These are phyloP conservation scores for Porites divaricata DNA, from an alignment of 92 coral and sea anemone species.

Conservation along the genomic window DNA sequence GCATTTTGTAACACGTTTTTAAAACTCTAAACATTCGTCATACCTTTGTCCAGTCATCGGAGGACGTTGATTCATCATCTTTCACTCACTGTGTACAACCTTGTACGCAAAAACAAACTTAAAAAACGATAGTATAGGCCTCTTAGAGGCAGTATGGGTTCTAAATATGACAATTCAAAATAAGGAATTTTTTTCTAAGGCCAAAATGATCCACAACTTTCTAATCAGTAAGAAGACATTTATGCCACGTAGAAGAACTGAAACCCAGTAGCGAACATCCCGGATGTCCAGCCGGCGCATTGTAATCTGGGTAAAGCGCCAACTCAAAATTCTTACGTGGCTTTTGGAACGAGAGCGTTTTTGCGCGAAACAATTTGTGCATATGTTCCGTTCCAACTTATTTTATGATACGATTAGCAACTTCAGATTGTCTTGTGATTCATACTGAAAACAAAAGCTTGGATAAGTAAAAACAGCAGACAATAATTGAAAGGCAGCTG, in stretches of 20 bases:
- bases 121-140: constrained; percentile 28
- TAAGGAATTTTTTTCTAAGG: constrained; percentile 2
- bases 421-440: not conserved
- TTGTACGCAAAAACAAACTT: constrained; percentile 18
- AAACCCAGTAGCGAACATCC: constrained; percentile 36
- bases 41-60: constrained; percentile 85
- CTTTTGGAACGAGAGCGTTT: not conserved
- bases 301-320: constrained; percentile 69
- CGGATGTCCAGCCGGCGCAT: constrained; percentile 79
- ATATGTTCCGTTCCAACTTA: not conserved
- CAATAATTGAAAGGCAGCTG: no score
- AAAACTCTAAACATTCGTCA: constrained; percentile 54
- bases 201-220: constrained; percentile 26
- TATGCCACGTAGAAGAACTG: constrained; percentile 78
- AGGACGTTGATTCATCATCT: constrained; percentile 80
- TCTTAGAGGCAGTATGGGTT: constrained; percentile 45
- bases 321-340: constrained; percentile 67
- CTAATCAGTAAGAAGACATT: constrained; percentile 26
- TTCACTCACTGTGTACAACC: constrained; percentile 32
- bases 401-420: not conserved
- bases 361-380: not conserved
- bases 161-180: not conserved
- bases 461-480: not conserved
- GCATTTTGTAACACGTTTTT: constrained; percentile 27
- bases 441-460: no score